Base-by-base conservation (phyloP, 2,797 vertebrate species). In the Spea hammondii region DNA sequence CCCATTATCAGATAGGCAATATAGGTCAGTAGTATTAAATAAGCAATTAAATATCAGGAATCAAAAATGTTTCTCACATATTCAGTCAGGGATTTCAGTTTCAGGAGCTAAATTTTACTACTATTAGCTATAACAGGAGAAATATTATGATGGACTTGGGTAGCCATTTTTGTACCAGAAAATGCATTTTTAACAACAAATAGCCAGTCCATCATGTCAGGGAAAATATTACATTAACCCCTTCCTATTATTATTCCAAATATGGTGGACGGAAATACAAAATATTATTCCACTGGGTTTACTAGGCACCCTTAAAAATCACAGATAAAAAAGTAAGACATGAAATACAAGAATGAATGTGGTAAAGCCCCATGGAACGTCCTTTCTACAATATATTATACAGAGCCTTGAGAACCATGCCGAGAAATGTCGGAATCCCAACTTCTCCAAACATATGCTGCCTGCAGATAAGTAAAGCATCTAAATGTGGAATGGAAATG, bases 381-480 rank as follows among this genome's bases (percentile, higher is more conserved):
- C 64, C 84, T 76, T 57, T 80, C 70, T 79, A 83, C 74, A 67
- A 82, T 75, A 84, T 92, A 94, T 94, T 92, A 94, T 91, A 92
- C 94, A 94, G 94, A 96, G 96, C 96, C 96, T 96, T 97, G 96
- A 95, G 96, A 96, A 95, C 91, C 91, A 94, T 94, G 95, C 95
- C 95, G 95, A 32, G 64, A 59, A 95, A 96, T 95, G 92, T 62
- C 92, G 84, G 95, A 94, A 95, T 96, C 95, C 95, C 91, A 95
- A 96, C 95, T 96, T 95, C 94, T 94, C 91, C 87, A 91, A 91
- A 95, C 96, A 96, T 95, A 95, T 99, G 97, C 97, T 98, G 95
- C 93, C 93, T 94, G 92, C 93, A 98, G 97, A 98, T 98, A 98
- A 99, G 96, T 98, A 96, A 97, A 96, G 95, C 97, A 97, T 98